These are phyloP conservation scores for Plemyria rubiginata DNA, from an alignment of 2,888 invertebrate genomes.

Conservation along the genomic window DNA sequence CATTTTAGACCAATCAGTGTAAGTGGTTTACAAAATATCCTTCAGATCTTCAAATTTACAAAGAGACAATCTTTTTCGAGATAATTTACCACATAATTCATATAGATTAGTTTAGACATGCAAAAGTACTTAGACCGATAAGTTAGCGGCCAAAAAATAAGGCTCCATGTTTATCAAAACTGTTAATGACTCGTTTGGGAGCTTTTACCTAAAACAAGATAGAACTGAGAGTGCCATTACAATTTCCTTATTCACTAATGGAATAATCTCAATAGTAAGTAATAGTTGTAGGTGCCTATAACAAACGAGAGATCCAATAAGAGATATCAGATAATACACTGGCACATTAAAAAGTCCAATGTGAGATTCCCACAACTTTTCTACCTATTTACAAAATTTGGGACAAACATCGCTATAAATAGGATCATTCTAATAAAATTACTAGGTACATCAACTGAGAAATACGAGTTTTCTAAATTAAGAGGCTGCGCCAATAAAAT, in stretches of 20 bases:
- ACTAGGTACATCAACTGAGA: constrained; percentile 13
- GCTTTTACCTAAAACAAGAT: constrained; percentile 8
- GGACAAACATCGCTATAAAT: constrained; percentile 19
- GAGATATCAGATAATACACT: constrained; percentile 50
- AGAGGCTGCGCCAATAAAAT: constrained; percentile 5
- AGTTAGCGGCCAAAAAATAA: not conserved
- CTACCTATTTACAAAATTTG: constrained; percentile 35
- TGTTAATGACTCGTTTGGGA: not conserved
- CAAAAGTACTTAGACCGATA: not conserved
- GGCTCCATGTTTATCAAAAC: not conserved
- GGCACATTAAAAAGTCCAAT: constrained; percentile 50
- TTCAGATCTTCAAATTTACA: constrained; percentile 9
- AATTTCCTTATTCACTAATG: constrained; percentile 79
- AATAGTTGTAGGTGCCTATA: constrained; percentile 58
- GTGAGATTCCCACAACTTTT: constrained; percentile 27
- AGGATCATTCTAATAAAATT: constrained; percentile 15
- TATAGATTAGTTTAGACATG: not conserved
- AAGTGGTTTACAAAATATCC: not conserved
- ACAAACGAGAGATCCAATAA: constrained; percentile 72
- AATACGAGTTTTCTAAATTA: constrained; percentile 16
- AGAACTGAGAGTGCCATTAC: constrained; percentile 29
- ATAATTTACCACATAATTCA: not conserved
- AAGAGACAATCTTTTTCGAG: not conserved
- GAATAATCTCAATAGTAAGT: constrained; percentile 78
- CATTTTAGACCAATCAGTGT: constrained; percentile 2